Evolutionary conservation across 2,888 invertebrate genomes (phyloP), one percentile per base, ranked within the genome.

Genomic region (Hyppa rectilinea): DNA sequence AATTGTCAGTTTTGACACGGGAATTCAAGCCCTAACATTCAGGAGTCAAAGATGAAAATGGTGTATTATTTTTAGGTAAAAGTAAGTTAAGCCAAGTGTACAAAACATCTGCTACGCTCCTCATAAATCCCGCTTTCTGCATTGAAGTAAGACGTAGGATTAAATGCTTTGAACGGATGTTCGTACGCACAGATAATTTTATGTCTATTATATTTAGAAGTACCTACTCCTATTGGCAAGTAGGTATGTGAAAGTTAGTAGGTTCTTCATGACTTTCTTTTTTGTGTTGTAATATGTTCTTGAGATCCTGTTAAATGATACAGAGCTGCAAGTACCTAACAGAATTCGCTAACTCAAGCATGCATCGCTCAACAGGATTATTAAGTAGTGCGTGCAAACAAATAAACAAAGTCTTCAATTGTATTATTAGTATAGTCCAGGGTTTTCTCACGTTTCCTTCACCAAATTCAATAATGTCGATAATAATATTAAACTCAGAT

Each of bases 81-180:
- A 76, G 79, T 79, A 76, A 80, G 75, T 86, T 84, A 76, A 59
- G 75, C 82, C 45, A 78, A 84, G 80, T 84, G 79, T 83, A 81
- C 82, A 80, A 79, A 84, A 86, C 83, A 87, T 84, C 83, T 85
- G 82, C 71, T 78, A 71, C 78, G 55, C 66, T 79, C 73, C 74
- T 84, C 78, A 75, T 85, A 85, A 83, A 87, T 87, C 81, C 79
- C 63, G 82, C 74, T 83, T 82, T 84, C 83, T 85, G 79, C 78
- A 81, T 85, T 84, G 71, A 71, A 78, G 78, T 80, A 84, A 82
- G 77, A 73, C 45, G 72, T 52, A 65, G 81, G 85, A 87, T 87
- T 87, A 83, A 79, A 82, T 75, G 71, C 71, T 67, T 76, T 56
- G 62, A 78, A 78, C 62, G 62, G 60, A 74, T 67, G 58, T 36